phyloP scores from a whole-genome alignment of 2,113 vertebrate species.

The Microcebus ravelobensis region DNA sequence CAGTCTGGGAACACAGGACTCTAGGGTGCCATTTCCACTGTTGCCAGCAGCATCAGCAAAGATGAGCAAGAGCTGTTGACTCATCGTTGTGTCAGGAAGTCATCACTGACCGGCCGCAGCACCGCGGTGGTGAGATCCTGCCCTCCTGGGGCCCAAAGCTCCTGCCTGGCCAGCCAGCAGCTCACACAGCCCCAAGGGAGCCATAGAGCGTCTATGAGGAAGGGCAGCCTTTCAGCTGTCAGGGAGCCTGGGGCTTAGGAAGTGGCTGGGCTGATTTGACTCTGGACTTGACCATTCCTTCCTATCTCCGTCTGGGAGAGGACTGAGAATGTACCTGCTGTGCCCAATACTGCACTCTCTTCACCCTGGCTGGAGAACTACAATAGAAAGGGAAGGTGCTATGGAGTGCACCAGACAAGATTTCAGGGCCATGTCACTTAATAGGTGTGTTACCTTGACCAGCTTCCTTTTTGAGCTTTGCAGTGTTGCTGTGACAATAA shows the following conservation, averaged over 20 bases:
- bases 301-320: not conserved
- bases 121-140: fast-evolving
- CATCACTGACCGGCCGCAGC: not conserved
- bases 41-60: not conserved
- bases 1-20: not conserved
- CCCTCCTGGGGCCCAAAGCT: not conserved
- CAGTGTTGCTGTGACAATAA: not conserved
- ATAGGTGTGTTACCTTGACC: fast-evolving
- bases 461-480: not conserved
- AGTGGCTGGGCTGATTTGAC: not conserved
- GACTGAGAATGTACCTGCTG: not conserved
- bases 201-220: too few relatives aligned
- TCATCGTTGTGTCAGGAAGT: fast-evolving
- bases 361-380: not conserved
- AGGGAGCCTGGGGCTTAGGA: not conserved
- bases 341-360: not conserved
- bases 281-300: not conserved
- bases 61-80: not conserved
- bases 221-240: not conserved
- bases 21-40: fast-evolving
- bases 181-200: fast-evolving
- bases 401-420: not conserved
- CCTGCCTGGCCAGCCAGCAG: not conserved
- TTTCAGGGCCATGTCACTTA: not conserved
- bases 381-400: not conserved